Percentiles rank a stretch among this genome's conserved stretches.
phyloP scores from a whole-genome alignment of 2,888 invertebrate genomes.

The Rhabditoides inermis region DNA sequence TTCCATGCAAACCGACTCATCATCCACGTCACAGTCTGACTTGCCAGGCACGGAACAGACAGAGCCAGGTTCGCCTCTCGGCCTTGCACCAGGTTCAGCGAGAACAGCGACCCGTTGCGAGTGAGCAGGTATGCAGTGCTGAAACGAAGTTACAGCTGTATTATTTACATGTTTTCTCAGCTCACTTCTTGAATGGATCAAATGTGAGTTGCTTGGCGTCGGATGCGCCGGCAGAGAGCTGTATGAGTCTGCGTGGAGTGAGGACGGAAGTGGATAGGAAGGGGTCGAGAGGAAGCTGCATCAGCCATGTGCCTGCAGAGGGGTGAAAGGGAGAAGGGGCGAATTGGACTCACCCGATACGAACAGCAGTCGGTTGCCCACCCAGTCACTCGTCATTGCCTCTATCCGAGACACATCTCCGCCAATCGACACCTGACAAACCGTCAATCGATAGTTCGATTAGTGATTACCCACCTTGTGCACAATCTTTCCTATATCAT shows the following conservation, averaged over 20 bases:
- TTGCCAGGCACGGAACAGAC: conserved; percentile 35
- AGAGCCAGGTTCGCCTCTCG: conserved; percentile 44
- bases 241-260: conserved; percentile 39
- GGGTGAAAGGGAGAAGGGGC: not conserved
- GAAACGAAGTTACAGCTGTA: conserved; percentile 8
- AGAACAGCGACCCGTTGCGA: conserved; percentile 47
- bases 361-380: conserved; percentile 45
- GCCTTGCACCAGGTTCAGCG: conserved; percentile 35
- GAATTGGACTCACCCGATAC: conserved; percentile 21
- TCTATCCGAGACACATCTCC: conserved; percentile 40
- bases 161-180: not conserved
- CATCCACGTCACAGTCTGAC: conserved; percentile 46
- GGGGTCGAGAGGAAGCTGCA: conserved; percentile 42
- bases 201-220: conserved; percentile 51
- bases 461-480: no score
- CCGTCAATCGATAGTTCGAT: not conserved
- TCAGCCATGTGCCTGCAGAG: conserved; percentile 21
- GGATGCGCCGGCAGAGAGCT: conserved; percentile 39
- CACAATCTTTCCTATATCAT: conserved; percentile 31
- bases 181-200: conserved; percentile 50
- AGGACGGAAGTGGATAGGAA: conserved; percentile 36
- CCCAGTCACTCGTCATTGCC: conserved; percentile 51
- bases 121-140: conserved; percentile 48
- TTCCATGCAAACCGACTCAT: conserved; percentile 46
- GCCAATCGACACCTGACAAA: conserved; percentile 30